A percentile compares a stretch with the other conserved stretches of the same genome.
Evolutionary conservation across 2,888 invertebrate genomes (phyloP).

Genomic region (Nomada goodeniana): DNA sequence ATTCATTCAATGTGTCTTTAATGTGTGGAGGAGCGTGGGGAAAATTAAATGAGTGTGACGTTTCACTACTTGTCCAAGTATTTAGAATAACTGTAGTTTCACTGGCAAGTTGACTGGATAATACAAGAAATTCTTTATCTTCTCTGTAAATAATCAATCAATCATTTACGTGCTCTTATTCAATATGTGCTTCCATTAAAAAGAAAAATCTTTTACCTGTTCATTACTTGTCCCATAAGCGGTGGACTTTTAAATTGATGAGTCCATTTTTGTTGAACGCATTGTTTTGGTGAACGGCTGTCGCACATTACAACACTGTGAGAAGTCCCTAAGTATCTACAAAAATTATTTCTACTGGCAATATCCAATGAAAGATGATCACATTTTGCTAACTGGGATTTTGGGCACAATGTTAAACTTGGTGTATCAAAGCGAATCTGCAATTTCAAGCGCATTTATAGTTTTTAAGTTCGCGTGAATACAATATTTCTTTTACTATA

Average conservation of each 20-base stretch:
- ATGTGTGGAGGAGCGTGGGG: conserved; percentile 77
- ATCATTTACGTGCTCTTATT: neutral
- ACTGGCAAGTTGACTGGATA: conserved; percentile 77
- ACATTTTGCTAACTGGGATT: conserved; percentile 75
- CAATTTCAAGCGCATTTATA: conserved; percentile 7
- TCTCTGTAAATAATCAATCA: conserved; percentile 62
- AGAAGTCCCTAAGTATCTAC: conserved; percentile 78
- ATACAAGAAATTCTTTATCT: conserved; percentile 75
- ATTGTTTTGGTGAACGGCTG: conserved; percentile 72
- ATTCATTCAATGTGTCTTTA: conserved; percentile 74
- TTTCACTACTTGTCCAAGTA: conserved; percentile 74
- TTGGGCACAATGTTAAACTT: conserved; percentile 77
- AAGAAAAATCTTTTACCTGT: conserved; percentile 77
- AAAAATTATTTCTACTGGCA: conserved; percentile 75
- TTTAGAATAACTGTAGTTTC: conserved; percentile 79
- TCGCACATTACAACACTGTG: conserved; percentile 80
- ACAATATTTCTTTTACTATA: neutral
- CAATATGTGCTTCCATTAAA: neutral
- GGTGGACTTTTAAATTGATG: conserved; percentile 86
- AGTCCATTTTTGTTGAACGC: conserved; percentile 86
- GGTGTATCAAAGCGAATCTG: conserved; percentile 72
- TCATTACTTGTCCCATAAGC: conserved; percentile 83
- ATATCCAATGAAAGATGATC: conserved; percentile 75
- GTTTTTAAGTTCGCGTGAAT: neutral
- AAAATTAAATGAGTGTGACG: conserved; percentile 75